Base-by-base conservation (phyloP, 2,113 vertebrate genomes). In the Desmodus rotundus region DNA sequence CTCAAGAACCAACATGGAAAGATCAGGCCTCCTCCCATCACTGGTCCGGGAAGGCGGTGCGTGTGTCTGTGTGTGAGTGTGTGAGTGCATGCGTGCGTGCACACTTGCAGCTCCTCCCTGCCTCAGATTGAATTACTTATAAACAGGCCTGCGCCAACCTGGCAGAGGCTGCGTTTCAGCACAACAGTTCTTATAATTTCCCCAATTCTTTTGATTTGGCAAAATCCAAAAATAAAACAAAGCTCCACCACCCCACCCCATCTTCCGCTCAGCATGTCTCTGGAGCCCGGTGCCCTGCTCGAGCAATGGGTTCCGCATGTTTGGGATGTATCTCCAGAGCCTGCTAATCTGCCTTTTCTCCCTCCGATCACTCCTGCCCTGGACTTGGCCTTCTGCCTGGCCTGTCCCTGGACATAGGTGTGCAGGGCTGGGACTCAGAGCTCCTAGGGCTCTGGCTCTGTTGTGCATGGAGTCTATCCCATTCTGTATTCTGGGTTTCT, bases 221-320 rank as follows among this genome's bases (percentile, higher is more conserved):
- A 54, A 96, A 96, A 91, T 97, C 95, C 96, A 96, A 97, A 98
- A 98, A 97, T 97, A 97, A 97, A 97, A 93, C 95, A 96, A 96
- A 97, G 89, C 54, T 15, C 38, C 38, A 0, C 17, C 33, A 36
- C 11, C 7, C 91, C 74, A 77, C 74, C 45, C 93, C 97, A 97
- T 98, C 98, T 98, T 98, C 98, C 8, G 80, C 98, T 97, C 70
- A 96, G 98, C 98, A 28, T 28, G 98, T 97, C 97, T 88, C 68
- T 96, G 97, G 96, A 97, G 95, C 97, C 76, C 68, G 31, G 95
- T 38, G 91, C 96, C 95, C 96, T 96, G 54, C 95, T 96, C 38
- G 2, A 83, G 81, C 95, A 87, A 87, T 96, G 92, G 94, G 78
- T 80, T 97, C 96, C 11, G 85, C 87, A 96, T 97, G 96, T 92